Base-by-base conservation (phyloP, 2,797 vertebrate genomes). In the Mormyrops attenuatus region DNA sequence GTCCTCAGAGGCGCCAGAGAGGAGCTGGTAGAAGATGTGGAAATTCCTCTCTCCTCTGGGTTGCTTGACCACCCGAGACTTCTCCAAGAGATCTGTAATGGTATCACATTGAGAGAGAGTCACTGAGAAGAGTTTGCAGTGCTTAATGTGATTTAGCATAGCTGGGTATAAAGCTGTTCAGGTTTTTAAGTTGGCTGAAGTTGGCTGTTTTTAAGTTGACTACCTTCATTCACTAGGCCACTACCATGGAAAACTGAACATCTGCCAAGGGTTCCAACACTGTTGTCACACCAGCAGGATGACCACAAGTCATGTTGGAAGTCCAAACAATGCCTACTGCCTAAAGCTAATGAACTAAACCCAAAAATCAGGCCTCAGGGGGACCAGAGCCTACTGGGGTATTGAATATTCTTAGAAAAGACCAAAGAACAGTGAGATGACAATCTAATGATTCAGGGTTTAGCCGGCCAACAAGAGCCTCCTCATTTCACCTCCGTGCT, bases 61-160 rank as follows among this genome's bases (percentile, higher is more conserved):
- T 94, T 99, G 99, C 90, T 98, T 99, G 52, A 99, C 98, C 90
- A 99, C 99, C 73, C 99, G 97, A 11, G 99, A 99, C 93, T 99
- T 99, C 95, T 99, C 99, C 88, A 99, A 94, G 26, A 99, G 97
- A 96, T 99, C 99, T 99, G 92, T 92, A 85, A 47, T 9, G 41
- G 1, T 9, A 34, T 17, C 17, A 20, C 52, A 7, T 52, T 26
- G 22, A 13, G 50, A 52, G 7, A 85, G 82, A 26, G 2, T 13
- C 41, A 26, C 26, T 85, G 22, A 13, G 47, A 49, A 15, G 17
- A 85, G 57, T 1, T 15, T 85, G n/a, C 47, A 52, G 41, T 41
- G 34, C 38, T 80, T 41, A 20, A 5, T 80, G 34, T 44, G 15
- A 80, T 44, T 41, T 17, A 44, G 38, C 38, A 44, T 44, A 20